A percentile compares a stretch with the other conserved stretches of the same genome.
Evolutionary conservation across 2,113 vertebrate species (phyloP).

Genomic region (Cyphomyrus discorhynchus): DNA sequence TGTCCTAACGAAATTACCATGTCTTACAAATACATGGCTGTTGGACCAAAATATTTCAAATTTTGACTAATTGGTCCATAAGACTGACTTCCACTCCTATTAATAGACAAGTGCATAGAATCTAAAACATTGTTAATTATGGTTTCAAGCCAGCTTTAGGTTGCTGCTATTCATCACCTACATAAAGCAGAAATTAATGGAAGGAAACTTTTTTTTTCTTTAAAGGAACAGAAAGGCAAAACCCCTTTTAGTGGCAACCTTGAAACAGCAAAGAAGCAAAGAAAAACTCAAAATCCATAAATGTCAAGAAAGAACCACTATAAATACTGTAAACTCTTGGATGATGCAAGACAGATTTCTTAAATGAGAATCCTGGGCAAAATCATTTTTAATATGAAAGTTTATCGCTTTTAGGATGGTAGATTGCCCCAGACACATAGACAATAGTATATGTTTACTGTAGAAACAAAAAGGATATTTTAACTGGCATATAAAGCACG

Average conservation of each 20-base stretch:
- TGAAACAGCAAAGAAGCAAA: not conserved
- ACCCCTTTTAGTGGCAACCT: not conserved
- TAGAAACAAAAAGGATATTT: not conserved
- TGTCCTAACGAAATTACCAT: not conserved
- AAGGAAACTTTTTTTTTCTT: not conserved
- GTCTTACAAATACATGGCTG: not conserved
- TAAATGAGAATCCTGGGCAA: not conserved
- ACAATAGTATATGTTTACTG: not conserved
- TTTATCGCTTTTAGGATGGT: not conserved
- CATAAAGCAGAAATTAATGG: not conserved
- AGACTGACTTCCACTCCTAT: not conserved
- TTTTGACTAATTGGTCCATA: not conserved
- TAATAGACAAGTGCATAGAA: not conserved
- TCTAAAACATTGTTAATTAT: not conserved
- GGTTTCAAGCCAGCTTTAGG: not conserved
- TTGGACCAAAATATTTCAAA: not conserved
- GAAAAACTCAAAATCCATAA: not conserved
- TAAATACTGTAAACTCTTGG: not conserved
- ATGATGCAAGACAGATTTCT: not conserved
- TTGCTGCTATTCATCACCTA: not conserved
- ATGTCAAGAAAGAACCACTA: not conserved
- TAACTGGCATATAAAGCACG: not conserved
- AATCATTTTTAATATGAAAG: not conserved
- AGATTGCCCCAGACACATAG: not conserved
- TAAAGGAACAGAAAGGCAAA: not conserved